These are phyloP conservation scores for Gadopsis bispinosus DNA, from an alignment of 2,797 vertebrate genomes.

Conservation along the genomic window DNA sequence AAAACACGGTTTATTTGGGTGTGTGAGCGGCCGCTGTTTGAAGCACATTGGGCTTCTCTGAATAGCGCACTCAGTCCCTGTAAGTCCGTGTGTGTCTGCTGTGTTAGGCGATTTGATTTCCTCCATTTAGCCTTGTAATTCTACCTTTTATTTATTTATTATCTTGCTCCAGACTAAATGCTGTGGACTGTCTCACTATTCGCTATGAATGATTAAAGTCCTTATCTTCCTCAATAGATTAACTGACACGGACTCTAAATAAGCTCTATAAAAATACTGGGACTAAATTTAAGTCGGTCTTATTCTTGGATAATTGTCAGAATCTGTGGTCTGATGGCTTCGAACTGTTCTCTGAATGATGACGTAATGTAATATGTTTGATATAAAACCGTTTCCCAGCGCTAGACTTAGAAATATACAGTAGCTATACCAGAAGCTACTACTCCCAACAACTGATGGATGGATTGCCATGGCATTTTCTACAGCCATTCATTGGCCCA, in stretches of 20 bases:
- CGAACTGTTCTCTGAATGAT: background rate
- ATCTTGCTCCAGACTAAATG: slow-evolving; percentile 71
- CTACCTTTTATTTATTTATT: slow-evolving; percentile 83
- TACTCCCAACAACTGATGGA: too few species aligned
- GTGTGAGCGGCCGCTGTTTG: slow-evolving; percentile 33
- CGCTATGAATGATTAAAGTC: slow-evolving; percentile 56
- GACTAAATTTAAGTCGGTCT: background rate
- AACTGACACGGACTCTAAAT: slow-evolving; percentile 30
- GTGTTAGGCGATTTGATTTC: slow-evolving; percentile 81
- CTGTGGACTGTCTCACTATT: slow-evolving; percentile 53
- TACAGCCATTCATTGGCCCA: too few species aligned
- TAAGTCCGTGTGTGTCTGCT: slow-evolving; percentile 65
- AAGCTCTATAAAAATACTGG: slow-evolving; percentile 8
- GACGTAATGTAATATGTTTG: background rate
- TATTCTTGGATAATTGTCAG: background rate
- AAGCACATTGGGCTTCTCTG: slow-evolving; percentile 42
- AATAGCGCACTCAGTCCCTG: slow-evolving; percentile 57
- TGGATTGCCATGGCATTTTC: too few species aligned
- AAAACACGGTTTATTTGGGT: slow-evolving; percentile 16
- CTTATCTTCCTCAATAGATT: slow-evolving; percentile 45
- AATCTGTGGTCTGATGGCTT: background rate
- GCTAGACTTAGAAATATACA: too few species aligned
- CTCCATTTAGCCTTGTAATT: slow-evolving; percentile 81
- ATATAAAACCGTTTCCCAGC: too few species aligned
- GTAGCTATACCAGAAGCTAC: too few species aligned